phyloP scores from a whole-genome alignment of 2,113 vertebrate species.

The Ptilonorhynchus violaceus region DNA sequence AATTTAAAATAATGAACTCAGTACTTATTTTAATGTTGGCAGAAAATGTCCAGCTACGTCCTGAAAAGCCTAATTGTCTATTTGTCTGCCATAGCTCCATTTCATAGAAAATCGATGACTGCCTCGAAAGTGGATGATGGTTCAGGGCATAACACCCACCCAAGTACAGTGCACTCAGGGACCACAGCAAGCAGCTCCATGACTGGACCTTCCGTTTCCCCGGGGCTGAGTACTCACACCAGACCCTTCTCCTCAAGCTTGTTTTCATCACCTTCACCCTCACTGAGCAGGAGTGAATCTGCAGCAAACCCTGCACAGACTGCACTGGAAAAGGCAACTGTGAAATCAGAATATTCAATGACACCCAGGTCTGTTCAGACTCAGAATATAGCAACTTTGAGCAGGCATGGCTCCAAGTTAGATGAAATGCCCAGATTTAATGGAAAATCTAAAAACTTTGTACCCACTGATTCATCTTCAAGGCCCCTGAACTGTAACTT shows the following conservation, averaged over 20 bases:
- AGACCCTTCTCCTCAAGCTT: not conserved
- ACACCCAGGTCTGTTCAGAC: slow-evolving; percentile 49
- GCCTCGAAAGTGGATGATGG: slow-evolving; percentile 43
- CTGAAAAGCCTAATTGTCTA: not conserved
- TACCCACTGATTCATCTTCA: not conserved
- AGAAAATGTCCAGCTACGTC: rapidly evolving
- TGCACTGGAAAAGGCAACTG: not conserved
- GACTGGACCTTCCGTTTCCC: slow-evolving; percentile 23
- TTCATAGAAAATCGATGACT: slow-evolving; percentile 35
- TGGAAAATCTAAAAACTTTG: not conserved
- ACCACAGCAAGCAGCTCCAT: slow-evolving; percentile 9
- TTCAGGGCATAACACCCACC: not conserved
- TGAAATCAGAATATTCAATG: slow-evolving; percentile 54
- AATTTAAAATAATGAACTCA: not conserved
- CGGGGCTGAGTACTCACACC: not conserved
- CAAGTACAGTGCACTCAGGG: slow-evolving; percentile 21
- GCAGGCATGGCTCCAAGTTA: not conserved
- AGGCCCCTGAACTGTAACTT: not conserved
- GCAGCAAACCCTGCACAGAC: slow-evolving; percentile 5
- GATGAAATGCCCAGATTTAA: slow-evolving; percentile 8
- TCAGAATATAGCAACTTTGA: not conserved
- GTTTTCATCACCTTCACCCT: not conserved
- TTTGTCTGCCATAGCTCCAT: slow-evolving; percentile 70
- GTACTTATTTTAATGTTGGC: not conserved
- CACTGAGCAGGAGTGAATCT: not conserved